Conservation (phyloP, 2,797 vertebrate genomes). For the Tenualosa ilisha region DNA sequence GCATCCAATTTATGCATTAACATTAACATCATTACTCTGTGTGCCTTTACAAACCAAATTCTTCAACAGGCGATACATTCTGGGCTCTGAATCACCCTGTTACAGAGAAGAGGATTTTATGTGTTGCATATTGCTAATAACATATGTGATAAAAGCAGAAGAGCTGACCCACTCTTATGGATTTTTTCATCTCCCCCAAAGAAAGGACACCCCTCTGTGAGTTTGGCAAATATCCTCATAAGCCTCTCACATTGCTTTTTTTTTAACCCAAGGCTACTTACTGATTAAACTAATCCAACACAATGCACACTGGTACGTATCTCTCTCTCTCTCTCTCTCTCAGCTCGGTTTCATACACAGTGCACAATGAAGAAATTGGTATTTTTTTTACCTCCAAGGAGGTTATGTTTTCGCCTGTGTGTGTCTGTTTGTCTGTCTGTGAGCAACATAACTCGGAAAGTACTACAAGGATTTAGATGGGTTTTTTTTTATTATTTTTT, state of each 20-base stretch:
- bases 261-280: not conserved
- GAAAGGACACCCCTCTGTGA: not conserved
- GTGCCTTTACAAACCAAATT: not conserved
- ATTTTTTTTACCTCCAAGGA: no score
- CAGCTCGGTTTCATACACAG: not conserved
- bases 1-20: not conserved
- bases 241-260: not conserved
- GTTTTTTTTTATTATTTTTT: no score
- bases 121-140: not conserved
- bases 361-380: no score
- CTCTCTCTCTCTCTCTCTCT: not conserved
- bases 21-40: not conserved
- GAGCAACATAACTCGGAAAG: no score
- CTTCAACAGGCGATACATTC: not conserved
- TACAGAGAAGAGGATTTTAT: not conserved
- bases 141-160: not conserved
- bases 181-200: not conserved
- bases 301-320: not conserved
- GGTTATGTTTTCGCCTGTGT: no score
- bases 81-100: not conserved
- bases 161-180: not conserved
- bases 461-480: no score
- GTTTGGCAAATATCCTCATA: slow-evolving; percentile 5
- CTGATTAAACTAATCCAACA: slow-evolving; percentile 3
- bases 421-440: no score